Evolutionary conservation across 1,140 invertebrate species (phyloP).

Genomic region (Drosophila nannoptera): DNA sequence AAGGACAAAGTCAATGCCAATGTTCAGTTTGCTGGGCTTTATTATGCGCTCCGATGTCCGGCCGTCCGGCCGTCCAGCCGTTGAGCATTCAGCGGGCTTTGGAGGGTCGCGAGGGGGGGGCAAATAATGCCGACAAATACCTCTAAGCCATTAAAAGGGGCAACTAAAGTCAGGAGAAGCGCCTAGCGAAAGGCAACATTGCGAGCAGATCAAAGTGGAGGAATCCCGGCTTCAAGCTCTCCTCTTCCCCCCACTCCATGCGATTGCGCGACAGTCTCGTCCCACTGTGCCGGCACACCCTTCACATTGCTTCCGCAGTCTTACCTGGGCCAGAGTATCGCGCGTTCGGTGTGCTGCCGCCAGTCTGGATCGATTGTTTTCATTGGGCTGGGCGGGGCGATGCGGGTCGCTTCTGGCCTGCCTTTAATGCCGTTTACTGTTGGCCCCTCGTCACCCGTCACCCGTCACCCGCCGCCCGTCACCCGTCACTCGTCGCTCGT

Average conservation of each 20-base stretch:
- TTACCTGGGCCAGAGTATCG: neutral
- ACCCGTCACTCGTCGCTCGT: neutral
- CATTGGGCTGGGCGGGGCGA: constrained; percentile 10
- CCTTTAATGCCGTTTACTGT: constrained; percentile 39
- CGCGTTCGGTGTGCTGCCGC: neutral
- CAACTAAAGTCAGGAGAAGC: neutral
- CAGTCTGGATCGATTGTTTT: neutral
- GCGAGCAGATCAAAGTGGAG: too few relatives aligned
- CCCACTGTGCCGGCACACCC: constrained; percentile 24
- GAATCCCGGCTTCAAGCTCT: too few relatives aligned
- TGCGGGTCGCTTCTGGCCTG: constrained; percentile 19
- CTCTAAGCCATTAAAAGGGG: too few relatives aligned
- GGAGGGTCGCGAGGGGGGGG: too few relatives aligned
- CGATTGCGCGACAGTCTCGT: too few relatives aligned
- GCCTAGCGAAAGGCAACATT: neutral
- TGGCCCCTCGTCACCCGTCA: constrained; percentile 31
- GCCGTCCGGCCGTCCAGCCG: too few relatives aligned
- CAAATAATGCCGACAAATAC: too few relatives aligned
- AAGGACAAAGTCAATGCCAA: constrained; percentile 58
- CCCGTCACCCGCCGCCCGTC: too few relatives aligned
- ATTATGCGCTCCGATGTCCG: constrained; percentile 11
- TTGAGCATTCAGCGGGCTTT: constrained; percentile 36
- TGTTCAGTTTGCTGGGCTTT: constrained; percentile 28
- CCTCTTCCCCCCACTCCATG: too few relatives aligned
- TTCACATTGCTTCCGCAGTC: too few relatives aligned